Conservation (phyloP, 2,888 invertebrate species). For the Cyclophora punctaria region DNA sequence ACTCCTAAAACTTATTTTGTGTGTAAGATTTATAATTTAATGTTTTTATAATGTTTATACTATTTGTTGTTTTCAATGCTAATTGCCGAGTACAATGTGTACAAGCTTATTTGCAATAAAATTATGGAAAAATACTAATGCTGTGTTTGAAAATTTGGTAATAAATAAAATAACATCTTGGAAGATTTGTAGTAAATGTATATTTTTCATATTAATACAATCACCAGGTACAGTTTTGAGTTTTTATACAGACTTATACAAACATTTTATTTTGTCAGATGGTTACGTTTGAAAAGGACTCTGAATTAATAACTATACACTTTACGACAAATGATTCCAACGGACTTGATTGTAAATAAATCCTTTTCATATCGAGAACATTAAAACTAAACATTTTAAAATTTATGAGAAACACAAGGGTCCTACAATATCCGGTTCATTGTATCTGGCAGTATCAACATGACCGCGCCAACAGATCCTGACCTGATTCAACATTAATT, state of each 20-base stretch:
- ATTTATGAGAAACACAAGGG: constrained; percentile 11
- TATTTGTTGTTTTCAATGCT: constrained; percentile 35
- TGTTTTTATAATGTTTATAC: constrained; percentile 32
- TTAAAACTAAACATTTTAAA: constrained; percentile 26
- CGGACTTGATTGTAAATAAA: constrained; percentile 30
- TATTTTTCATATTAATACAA: constrained; percentile 70
- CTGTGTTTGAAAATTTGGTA: constrained; percentile 21
- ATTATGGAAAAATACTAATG: constrained; percentile 19
- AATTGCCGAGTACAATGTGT: constrained; percentile 37
- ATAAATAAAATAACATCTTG: constrained; percentile 48
- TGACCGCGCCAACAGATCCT: constrained; percentile 26
- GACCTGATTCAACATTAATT: constrained; percentile 13
- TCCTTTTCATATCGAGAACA: constrained; percentile 29
- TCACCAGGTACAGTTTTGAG: constrained; percentile 73
- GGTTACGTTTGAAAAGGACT: constrained; percentile 41
- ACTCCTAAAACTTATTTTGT: neutral
- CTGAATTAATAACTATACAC: constrained; percentile 36
- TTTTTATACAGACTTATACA: constrained; percentile 53
- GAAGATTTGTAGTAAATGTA: constrained; percentile 74
- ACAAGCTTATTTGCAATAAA: constrained; percentile 65
- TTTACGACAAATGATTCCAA: constrained; percentile 42
- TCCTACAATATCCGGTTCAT: constrained; percentile 6
- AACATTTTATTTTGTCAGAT: constrained; percentile 47
- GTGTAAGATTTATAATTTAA: constrained; percentile 11
- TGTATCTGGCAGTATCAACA: constrained; percentile 13